phyloP scores from a whole-genome alignment of 2,797 vertebrate species.

The Sarcoramphus papa region DNA sequence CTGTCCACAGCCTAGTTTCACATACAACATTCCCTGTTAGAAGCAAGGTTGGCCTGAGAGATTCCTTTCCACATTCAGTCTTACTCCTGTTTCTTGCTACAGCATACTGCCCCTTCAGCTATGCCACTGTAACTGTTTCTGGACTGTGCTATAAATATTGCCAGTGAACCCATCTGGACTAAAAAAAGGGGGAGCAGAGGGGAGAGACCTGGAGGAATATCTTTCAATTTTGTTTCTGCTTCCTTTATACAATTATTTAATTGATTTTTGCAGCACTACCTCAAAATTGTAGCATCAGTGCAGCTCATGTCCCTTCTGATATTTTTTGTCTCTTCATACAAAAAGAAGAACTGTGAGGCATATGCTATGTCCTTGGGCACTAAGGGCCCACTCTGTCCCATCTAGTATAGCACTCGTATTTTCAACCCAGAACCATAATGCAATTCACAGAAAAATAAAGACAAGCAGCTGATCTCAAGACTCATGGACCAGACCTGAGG shows the following conservation, averaged over 20 bases:
- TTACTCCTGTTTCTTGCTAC: neutral
- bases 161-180: neutral
- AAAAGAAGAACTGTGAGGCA: neutral
- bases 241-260: neutral
- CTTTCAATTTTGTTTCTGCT: neutral
- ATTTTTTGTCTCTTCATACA: neutral
- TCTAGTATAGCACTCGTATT: neutral
- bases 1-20: neutral
- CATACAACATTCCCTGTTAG: neutral
- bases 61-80: neutral
- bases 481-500: neutral
- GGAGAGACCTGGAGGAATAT: neutral
- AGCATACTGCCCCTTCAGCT: neutral
- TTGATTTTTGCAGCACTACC: neutral
- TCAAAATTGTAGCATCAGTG: neutral
- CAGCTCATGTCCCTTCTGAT: neutral
- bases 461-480: neutral
- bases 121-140: neutral
- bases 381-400: neutral
- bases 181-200: neutral
- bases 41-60: neutral
- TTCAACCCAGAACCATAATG: neutral
- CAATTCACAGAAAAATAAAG: neutral
- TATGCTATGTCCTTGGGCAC: neutral
- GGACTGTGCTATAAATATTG: neutral